phyloP scores from a whole-genome alignment of 2,888 invertebrate genomes.

The Brachypterus glaber region DNA sequence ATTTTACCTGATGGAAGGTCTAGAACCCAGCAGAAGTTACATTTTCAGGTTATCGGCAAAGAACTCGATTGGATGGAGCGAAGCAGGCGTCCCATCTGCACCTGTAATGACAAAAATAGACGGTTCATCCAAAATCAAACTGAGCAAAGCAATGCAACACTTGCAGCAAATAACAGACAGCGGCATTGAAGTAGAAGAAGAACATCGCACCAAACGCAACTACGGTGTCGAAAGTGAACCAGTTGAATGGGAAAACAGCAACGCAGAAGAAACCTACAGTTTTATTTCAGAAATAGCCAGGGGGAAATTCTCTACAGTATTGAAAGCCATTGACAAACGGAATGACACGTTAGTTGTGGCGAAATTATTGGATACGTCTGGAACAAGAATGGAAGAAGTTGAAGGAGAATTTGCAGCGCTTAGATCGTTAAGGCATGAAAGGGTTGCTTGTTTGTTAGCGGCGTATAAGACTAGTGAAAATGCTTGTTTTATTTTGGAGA shows the following conservation, averaged over 20 bases:
- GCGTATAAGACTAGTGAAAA: slow-evolving; percentile 63
- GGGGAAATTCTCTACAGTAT: slow-evolving; percentile 79
- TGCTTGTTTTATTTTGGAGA: slow-evolving; percentile 69
- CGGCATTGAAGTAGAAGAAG: slow-evolving; percentile 57
- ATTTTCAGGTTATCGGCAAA: slow-evolving; percentile 81
- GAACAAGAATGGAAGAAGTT: slow-evolving; percentile 56
- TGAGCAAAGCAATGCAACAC: slow-evolving; percentile 75
- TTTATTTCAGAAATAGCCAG: slow-evolving; percentile 78
- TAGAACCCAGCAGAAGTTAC: slow-evolving; percentile 74
- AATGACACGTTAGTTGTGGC: slow-evolving; percentile 70
- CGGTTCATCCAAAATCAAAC: slow-evolving; percentile 62
- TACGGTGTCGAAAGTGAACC: slow-evolving; percentile 68
- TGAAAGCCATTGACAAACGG: slow-evolving; percentile 68
- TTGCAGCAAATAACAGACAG: slow-evolving; percentile 78
- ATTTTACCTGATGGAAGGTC: slow-evolving; percentile 71
- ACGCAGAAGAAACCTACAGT: slow-evolving; percentile 66
- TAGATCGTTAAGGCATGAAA: slow-evolving; percentile 74
- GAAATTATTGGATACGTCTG: slow-evolving; percentile 66
- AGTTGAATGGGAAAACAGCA: slow-evolving; percentile 60
- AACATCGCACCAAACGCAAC: slow-evolving; percentile 56
- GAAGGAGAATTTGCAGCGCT: slow-evolving; percentile 78
- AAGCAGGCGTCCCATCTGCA: slow-evolving; percentile 73
- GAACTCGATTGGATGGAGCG: slow-evolving; percentile 91
- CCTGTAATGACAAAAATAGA: slow-evolving; percentile 58
- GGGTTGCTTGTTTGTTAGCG: slow-evolving; percentile 66